Base-by-base conservation (phyloP, 2,797 vertebrate species). In the Onychomys leucogaster region DNA sequence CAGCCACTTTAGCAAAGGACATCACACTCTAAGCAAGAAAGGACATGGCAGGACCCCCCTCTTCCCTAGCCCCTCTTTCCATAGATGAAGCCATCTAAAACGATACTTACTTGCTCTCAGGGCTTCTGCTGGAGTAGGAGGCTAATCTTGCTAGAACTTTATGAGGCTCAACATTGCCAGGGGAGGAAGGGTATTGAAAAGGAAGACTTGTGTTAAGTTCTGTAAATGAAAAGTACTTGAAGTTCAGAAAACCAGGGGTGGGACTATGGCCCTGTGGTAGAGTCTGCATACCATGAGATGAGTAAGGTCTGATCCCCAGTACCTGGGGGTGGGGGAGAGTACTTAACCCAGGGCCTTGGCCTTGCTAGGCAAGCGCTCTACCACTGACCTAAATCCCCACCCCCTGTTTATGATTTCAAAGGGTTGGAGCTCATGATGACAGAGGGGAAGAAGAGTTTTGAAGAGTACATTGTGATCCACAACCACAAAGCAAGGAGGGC, bases 101-200 rank as follows among this genome's bases (percentile, higher is more conserved):
- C n/a, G 21, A 21, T 27, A 55, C 2, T 69, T 4, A 52, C 46
- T 37, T 69, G 27, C 63, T 69, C 12, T 32, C 59, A 34, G 41
- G 14, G 25, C 41, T 84, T 71, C 34, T 86, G 73, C 73, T 63
- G 27, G 14, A 69, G 49, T 23, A 6, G 17, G 43, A 19, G 8
- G 25, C 55, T 87, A 61, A 16, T 46, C 27, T 67, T 52, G 29
- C n/a, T 52, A 27, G 52, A 19, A 17, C 29, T 49, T 37, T 1
- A 0, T 17, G 37, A 85, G 29, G 34, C 23, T 2, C 57, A 8
- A 5, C 3, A 13, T 13, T 89, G 23, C 1, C 2, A 49, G 10
- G 61, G 23, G 4, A 23, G 63, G 37, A 65, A 80, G 14, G 0
- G n/a, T 32, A 0, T 16, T 0, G 61, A 12, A 14, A 49, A 16